Base-by-base conservation (phyloP, 2,797 vertebrate genomes). In the Cossypha niveicapilla region DNA sequence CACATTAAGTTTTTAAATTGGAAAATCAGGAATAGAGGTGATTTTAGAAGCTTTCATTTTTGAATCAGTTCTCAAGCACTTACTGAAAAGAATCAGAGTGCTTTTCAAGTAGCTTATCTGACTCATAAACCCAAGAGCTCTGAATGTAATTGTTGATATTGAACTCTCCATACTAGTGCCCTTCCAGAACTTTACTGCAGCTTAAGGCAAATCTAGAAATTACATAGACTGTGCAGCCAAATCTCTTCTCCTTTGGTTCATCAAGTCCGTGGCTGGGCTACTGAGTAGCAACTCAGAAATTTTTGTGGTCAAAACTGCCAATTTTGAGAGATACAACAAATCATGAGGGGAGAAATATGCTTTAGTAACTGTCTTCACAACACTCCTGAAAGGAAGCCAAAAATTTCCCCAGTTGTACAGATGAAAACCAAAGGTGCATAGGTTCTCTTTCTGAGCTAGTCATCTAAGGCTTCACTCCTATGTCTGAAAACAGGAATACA, bases 1-100 rank as follows among this genome's bases (percentile, higher is more conserved):
- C 19, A 39, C 57, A 39, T 57, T 28, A 77, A 71, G 25, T 86
- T 92, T 96, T 95, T 93, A 75, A 85, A 82, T 73, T 60, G n/a
- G 28, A 88, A 92, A 86, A 91, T 77, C 30, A 39, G n/a, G 39
- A 57, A 94, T 16, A 68, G 19, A 51, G 13, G 24, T 76, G 54
- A 83, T 90, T 93, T 86, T 74, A 54, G 68, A 79, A 77, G 25
- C 9, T 83, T 88, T 65, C 8, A 22, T 39, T 86, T 87, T 87
- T 92, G 13, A 93, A 66, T 41, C 19, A 25, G 6, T 74, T 90
- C 53, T 91, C 47, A 58, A 10, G 19, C 23, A 60, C 11, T 13
- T 48, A 48, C 14, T 60, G 41, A 53, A 71, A 82, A 79, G 41
- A 57, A 74, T 62, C 56, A 76, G 62, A 41, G 13, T 32, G 25